Base-by-base conservation (phyloP, 2,113 vertebrate genomes). In the Prochilodus magdalenae region DNA sequence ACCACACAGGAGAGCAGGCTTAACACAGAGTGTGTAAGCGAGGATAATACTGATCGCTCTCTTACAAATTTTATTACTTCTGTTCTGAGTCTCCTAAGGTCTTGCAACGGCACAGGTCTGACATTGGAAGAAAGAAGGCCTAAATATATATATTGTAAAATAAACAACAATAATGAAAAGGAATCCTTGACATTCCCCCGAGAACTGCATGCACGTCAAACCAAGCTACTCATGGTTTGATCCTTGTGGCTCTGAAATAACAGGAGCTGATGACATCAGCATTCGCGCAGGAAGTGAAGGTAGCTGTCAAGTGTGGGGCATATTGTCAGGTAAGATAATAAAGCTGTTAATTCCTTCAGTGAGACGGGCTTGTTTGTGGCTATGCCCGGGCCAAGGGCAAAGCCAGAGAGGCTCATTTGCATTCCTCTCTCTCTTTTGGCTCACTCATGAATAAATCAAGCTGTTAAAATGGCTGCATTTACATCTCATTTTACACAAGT, bases 401-500 rank as follows among this genome's bases (percentile, higher is more conserved):
- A 89, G 84, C 69, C 86, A 22, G 82, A 62, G 75, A 75, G 73
- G 77, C 84, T 86, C 88, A 90, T 91, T 88, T 90, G 86, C 88
- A 91, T 91, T 89, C 84, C 71, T 75, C 83, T 85, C 83, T 85
- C 87, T 89, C 89, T 90, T 87, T 89, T 82, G 74, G 83, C 77
- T 80, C 84, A 44, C 83, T 90, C 85, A 91, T 92, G 87, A 92
- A 93, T 92, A 93, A 92, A 89, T 91, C 86, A 86, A 82, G 18
- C 47, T 79, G 87, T 85, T 90, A 86, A 87, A 92, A 89, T 84
- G 77, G 79, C 75, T 66, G 75, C 87, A 90, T 92, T 92, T 91
- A 91, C 90, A 92, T 92, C 87, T 89, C 87, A 90, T 91, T 92
- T 91, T 89, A 91, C 85, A 91, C 49, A 76, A 83, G 81, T 86